Evolutionary conservation across 2,113 vertebrate genomes (phyloP).

Genomic region (Cettia cetti): DNA sequence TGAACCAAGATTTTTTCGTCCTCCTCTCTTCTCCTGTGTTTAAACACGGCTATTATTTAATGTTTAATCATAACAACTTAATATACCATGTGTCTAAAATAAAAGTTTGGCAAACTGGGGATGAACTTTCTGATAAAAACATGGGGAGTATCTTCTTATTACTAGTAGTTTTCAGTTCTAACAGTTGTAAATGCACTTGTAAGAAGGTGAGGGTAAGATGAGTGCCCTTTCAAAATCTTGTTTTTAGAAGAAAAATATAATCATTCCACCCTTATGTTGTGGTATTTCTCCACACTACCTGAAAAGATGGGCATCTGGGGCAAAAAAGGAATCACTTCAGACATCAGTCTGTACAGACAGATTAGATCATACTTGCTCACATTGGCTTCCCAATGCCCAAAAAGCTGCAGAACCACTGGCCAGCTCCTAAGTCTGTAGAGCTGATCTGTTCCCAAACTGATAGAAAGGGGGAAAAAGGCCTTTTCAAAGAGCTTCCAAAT

Average conservation of each 20-base stretch:
- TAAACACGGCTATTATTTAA: background rate
- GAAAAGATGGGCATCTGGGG: fast-evolving
- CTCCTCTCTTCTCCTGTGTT: background rate
- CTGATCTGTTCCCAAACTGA: background rate
- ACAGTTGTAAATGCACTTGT: fast-evolving
- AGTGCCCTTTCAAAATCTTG: background rate
- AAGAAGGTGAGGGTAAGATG: fast-evolving
- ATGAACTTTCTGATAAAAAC: background rate
- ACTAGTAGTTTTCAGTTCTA: background rate
- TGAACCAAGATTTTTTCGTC: background rate
- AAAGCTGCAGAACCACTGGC: background rate
- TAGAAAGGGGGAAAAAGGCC: background rate
- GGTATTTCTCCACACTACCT: background rate
- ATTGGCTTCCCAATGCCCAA: background rate
- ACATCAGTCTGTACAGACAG: background rate
- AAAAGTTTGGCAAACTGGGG: background rate
- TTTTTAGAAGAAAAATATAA: background rate
- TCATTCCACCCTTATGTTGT: background rate
- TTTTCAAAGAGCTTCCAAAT: background rate
- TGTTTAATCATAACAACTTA: background rate
- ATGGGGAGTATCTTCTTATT: background rate
- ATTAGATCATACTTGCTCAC: background rate
- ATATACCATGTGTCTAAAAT: background rate
- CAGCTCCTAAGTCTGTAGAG: background rate
- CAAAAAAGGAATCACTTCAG: background rate